Evolutionary conservation across 2,113 vertebrate species (phyloP).

Genomic region (Stigmatopora nigra): DNA sequence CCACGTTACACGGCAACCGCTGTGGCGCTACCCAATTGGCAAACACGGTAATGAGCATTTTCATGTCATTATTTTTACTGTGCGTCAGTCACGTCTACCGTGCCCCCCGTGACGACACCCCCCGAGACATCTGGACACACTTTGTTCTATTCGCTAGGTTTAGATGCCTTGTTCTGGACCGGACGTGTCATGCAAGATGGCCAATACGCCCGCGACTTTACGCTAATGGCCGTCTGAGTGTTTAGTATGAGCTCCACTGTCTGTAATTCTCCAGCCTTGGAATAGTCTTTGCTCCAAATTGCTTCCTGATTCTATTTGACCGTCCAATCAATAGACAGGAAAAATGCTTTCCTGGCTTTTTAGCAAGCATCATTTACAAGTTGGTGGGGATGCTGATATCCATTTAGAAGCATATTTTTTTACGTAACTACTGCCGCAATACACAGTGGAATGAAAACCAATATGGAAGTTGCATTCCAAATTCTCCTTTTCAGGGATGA

Average conservation of each 20-base stretch:
- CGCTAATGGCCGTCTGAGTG: slow-evolving; percentile 39
- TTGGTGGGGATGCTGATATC: background rate
- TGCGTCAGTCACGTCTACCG: background rate
- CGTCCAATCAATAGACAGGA: slow-evolving; percentile 25
- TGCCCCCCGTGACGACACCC: background rate
- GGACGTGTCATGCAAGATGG: background rate
- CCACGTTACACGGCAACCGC: background rate
- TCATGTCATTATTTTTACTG: background rate
- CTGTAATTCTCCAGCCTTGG: slow-evolving; percentile 45
- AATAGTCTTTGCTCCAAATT: slow-evolving; percentile 29
- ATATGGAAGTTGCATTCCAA: background rate
- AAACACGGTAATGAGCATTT: background rate
- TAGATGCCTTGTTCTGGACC: slow-evolving; percentile 4
- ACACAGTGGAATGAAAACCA: background rate
- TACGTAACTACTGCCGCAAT: background rate
- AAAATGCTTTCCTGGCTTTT: slow-evolving; percentile 17
- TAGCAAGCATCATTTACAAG: slow-evolving; percentile 16
- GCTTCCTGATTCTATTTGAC: slow-evolving; percentile 54
- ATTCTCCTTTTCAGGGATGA: background rate
- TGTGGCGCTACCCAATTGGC: background rate
- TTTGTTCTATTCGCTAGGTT: slow-evolving; percentile 7
- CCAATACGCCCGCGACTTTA: slow-evolving; percentile 22
- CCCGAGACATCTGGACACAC: slow-evolving; percentile 2
- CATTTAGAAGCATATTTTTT: background rate
- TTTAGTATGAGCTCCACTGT: background rate